Percentiles rank a stretch among this genome's conserved stretches.
Conservation (phyloP, 1,140 invertebrate species). For the Saccostrea cuccullata region DNA sequence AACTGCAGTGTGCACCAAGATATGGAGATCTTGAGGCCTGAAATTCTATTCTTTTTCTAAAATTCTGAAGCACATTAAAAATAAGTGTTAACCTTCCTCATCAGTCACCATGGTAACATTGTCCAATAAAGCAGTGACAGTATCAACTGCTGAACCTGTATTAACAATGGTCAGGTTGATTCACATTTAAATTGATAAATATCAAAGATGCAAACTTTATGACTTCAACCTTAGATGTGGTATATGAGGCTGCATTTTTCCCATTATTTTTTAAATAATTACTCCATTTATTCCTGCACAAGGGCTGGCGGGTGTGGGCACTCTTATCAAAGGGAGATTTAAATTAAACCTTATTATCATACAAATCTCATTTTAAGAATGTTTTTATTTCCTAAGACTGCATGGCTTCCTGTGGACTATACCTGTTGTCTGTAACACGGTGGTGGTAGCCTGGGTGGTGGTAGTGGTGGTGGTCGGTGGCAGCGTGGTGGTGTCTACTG, state of each 20-base stretch:
- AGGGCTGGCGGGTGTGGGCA: no score
- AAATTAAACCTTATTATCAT: no score
- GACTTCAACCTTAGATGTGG: no score
- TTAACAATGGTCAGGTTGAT: slow-evolving; percentile 29
- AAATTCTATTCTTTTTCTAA: background rate
- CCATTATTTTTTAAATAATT: no score
- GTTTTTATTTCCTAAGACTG: no score
- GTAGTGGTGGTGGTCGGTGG: background rate
- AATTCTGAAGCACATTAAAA: background rate
- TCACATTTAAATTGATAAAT: no score
- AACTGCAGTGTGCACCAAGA: background rate
- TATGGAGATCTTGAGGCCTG: background rate
- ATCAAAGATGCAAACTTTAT: no score
- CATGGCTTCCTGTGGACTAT: slow-evolving; percentile 30
- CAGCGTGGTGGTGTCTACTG: background rate
- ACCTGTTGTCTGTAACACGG: slow-evolving; percentile 2
- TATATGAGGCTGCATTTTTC: no score
- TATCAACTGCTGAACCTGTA: background rate
- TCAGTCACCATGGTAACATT: slow-evolving; percentile 33
- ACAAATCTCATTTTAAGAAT: no score
- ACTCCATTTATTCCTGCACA: no score
- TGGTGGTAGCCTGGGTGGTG: background rate
- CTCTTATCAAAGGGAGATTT: no score
- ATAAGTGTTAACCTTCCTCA: background rate
- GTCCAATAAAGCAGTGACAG: background rate